Evolutionary conservation across 1,140 invertebrate species (phyloP), one percentile per base, ranked within the genome.

Genomic region (Aporrectodea caliginosa): DNA sequence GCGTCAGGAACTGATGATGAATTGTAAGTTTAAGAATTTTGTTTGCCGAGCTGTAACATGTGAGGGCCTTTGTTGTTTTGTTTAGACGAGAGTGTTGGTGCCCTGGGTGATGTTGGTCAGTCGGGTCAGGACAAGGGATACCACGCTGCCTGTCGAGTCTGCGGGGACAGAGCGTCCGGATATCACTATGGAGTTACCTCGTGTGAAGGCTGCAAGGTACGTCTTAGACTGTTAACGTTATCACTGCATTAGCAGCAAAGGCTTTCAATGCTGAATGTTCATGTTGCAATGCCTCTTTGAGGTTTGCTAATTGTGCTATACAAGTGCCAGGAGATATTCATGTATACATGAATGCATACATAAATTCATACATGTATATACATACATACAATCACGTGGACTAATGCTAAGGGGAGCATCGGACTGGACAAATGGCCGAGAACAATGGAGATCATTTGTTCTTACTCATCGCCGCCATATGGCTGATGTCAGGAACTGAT

Each of bases 121-220:
- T 58, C 22, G 43, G 43, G 43, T 6, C 6, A 58, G 43, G 43
- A 58, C 6, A 58, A 22, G 43, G 22, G 43, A 22, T 6, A 58
- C 35, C 29, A 43, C 35, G 71, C 84, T 30, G 68, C 83, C 34
- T 89, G 88, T 82, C 85, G 85, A 83, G 89, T 90, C 6, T 90
- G 89, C 79, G 87, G 87, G 0, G 89, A 90, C 78, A 88, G 89
- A 80, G 88, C 89, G 6, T 88, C 87, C 27, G 89, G 89, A 16
- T 89, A 88, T 74, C 89, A 90, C 78, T 90, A 90, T 84, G 89
- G 89, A 16, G 89, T 89, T 14, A 87, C 89, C 81, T 89, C 88
- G 2, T 90, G 89, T 81, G 90, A 90, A 81, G 90, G 90, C 30
- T 90, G 90, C 82, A 90, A 90, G 86, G 89, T 89, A 80, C 80